Evolutionary conservation across 2,797 vertebrate genomes (phyloP), one percentile per base, ranked within the genome.

Genomic region (Sarcophilus harrisii): DNA sequence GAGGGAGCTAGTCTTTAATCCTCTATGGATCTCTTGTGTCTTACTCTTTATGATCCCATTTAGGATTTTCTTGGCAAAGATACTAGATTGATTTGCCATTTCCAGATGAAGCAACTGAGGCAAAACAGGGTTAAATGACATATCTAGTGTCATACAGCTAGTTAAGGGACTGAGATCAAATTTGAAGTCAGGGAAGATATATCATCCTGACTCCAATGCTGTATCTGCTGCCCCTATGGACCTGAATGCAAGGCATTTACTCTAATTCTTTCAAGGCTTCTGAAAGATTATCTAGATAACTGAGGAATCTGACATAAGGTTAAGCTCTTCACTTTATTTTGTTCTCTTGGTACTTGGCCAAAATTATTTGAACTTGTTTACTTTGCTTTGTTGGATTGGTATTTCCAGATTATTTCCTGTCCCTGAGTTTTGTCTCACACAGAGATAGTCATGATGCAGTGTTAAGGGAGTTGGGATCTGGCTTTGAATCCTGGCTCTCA

Each of bases 181-280:
- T 62, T 62, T 62, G 11, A 62, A 62, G 12, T 62, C 60, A 62
- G 32, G 32, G n/a, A 73, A 6, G 27, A 18, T 5, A 73, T 62
- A 18, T 73, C 28, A n/a, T 5, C 16, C 1, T 10, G 27, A 16
- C 0, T 1, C 5, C 14, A 73, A 32, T 5, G 13, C 0, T 73
- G 6, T 38, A n/a, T 73, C 14, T 32, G 6, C 58, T 59, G 27
- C 58, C 8, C 27, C 58, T 59, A 10, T 28, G 29, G 92, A 89
- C 12, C 13, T 8, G 49, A 57, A 62, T 49, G 89, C 1, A 58
- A 87, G 24, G 0, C 0, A 9, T 29, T 18, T 59, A 28, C 32
- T 27, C 58, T 89, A 60, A 24, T 27, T 91, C 14, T 87, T 58
- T 96, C 62, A 52, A 96, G 94, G 32, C 16, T 32, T 55, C 87